These are phyloP conservation scores for Callithrix jacchus DNA, from an alignment of 2,113 vertebrate genomes.

Conservation along the genomic window DNA sequence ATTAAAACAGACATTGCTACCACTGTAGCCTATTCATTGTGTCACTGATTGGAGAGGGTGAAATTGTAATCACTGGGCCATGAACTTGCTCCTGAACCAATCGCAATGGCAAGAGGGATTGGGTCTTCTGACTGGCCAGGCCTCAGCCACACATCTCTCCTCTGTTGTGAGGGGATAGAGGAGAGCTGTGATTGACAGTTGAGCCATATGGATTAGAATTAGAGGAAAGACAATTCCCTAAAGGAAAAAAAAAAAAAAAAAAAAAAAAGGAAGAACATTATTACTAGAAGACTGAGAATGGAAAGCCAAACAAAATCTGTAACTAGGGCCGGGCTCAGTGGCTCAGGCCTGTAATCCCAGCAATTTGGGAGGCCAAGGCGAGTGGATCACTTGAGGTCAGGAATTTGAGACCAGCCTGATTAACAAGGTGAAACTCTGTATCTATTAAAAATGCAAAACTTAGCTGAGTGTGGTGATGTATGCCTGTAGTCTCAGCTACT, in stretches of 20 bases:
- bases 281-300: not conserved
- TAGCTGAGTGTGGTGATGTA: too few relatives aligned
- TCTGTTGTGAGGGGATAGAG: not conserved
- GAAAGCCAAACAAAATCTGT: not conserved
- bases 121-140: not conserved
- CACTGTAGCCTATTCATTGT: not conserved
- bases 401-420: too few relatives aligned
- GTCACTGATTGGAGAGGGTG: not conserved
- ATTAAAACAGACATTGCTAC: not conserved
- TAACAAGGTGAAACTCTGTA: too few relatives aligned
- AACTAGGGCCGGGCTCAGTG: too few relatives aligned
- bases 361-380: too few relatives aligned
- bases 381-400: too few relatives aligned
- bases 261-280: not conserved
- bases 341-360: too few relatives aligned
- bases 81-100: not conserved
- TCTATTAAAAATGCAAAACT: too few relatives aligned
- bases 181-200: not conserved
- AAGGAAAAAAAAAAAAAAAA: not conserved
- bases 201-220: not conserved
- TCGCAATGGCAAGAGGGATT: not conserved
- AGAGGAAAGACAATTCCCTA: not conserved
- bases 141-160: not conserved
- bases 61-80: not conserved
- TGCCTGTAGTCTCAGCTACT: too few relatives aligned